These are phyloP conservation scores for Geotrupes spiniger DNA, from an alignment of 2,888 invertebrate species.

Conservation along the genomic window DNA sequence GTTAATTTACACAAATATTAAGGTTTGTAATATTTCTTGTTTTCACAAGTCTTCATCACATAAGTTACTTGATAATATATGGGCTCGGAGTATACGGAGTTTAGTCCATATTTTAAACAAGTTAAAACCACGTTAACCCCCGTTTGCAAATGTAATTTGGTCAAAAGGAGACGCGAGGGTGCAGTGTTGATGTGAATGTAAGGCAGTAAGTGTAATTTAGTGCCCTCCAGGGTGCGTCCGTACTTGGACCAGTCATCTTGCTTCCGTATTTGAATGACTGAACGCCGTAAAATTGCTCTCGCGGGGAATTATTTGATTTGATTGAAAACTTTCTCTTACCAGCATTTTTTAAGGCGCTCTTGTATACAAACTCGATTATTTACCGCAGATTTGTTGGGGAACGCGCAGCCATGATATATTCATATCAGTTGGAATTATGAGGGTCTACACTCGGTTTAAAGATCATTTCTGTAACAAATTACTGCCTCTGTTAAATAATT, in stretches of 20 bases:
- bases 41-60: too few relatives aligned
- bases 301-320: slow-evolving; percentile 72
- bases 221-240: slow-evolving; percentile 46
- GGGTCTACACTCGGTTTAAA: slow-evolving; percentile 43
- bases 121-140: slow-evolving; percentile 43
- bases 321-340: slow-evolving; percentile 57
- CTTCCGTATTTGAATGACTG: slow-evolving; percentile 49
- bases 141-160: slow-evolving; percentile 50
- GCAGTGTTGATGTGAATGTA: slow-evolving; percentile 50
- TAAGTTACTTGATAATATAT: slow-evolving; percentile 10
- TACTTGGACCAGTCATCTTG: slow-evolving; percentile 37
- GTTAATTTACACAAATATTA: too few relatives aligned
- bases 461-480: slow-evolving; percentile 49
- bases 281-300: slow-evolving; percentile 68
- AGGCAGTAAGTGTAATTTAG: slow-evolving; percentile 53
- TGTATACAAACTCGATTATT: slow-evolving; percentile 52
- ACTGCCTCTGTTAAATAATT: slow-evolving; percentile 47
- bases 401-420: slow-evolving; percentile 47
- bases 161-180: slow-evolving; percentile 49
- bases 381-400: slow-evolving; percentile 51
- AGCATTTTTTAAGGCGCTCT: slow-evolving; percentile 47
- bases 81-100: neutral
- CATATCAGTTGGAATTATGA: slow-evolving; percentile 47
- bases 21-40: too few relatives aligned
- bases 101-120: slow-evolving; percentile 31